Base-by-base conservation (phyloP, 2,888 invertebrate species). In the Microctonus aethiopoides region DNA sequence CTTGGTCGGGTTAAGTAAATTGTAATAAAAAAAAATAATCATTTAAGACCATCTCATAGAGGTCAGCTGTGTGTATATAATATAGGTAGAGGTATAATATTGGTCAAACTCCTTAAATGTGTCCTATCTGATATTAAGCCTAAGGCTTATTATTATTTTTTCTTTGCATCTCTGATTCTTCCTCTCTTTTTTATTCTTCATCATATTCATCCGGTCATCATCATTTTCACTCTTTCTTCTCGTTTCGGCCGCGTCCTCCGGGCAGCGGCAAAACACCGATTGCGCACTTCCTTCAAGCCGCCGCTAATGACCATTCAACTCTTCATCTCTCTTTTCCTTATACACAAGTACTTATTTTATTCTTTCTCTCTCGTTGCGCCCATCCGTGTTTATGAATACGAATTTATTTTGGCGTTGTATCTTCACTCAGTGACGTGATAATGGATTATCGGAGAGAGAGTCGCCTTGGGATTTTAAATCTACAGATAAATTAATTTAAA, bases 301-400 rank as follows among this genome's bases (percentile, higher is more conserved):
- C 71, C 78, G 72, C 80, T 81, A 81, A 81, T 80, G 81, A 80
- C 76, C 74, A 73, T 71, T 63, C 72, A 16, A n/a, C 46, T 6
- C 46, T 16, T 16, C 6, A 7, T 46, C 7, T 16, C 7, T 46
- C 46, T 16, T n/a, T 7, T 29, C 29, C 3, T 7, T 7, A 29
- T 5, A 3, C 29, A 29, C 29, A 5, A 7, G 29, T 29, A 29
- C n/a, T n/a, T n/a, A n/a, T 29, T 5, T 29, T 29, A 3, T 5
- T 1, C 46, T 46, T 7, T 5, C 46, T 46, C n/a, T 0, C 20
- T 16, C 16, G 6, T 16, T n/a, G 46, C 80, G 29, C 61, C 61
- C 24, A 39, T n/a, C 41, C 16, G 22, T 34, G 76, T 79, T 78
- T 77, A 77, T 79, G 81, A 81, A 81, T 81, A 80, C 77, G 76